Evolutionary conservation across 2,888 invertebrate genomes (phyloP), one percentile per base, ranked within the genome.

Genomic region (Andrena trimmerana): DNA sequence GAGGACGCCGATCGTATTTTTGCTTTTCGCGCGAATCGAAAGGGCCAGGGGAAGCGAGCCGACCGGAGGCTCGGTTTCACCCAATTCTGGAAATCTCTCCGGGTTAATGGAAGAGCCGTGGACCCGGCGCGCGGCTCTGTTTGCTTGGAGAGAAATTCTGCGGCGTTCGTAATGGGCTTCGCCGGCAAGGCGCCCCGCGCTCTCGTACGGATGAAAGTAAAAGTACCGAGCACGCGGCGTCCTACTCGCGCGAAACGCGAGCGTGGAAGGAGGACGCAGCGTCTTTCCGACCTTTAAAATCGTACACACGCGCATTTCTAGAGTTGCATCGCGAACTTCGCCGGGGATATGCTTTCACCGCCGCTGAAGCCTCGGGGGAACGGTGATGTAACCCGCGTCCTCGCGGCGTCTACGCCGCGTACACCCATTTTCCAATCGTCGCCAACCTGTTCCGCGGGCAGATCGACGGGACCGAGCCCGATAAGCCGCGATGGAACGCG

Each of bases 231-330:
- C 33, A 8, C 42, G 42, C 42, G 42, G 16, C 24, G 10, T 16
- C 13, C 4, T 4, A 6, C 24, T 7, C 72, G 73, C 73, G 60
- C 54, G 69, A 54, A 75, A 79, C 54, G 76, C 69, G 76, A 69
- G n/a, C 75, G 57, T 60, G 48, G 52, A 76, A 65, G 24, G 79
- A 57, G 52, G 68, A 75, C 78, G 52, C 36, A n/a, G 65, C 68
- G 60, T 50, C 60, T 73, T 70, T 60, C 69, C 73, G 73, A 81
- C 73, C 68, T 74, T 79, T 82, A 70, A 79, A 79, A 70, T 78
- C 57, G 71, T 67, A 71, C 65, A 57, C 42, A 71, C 74, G 62
- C 68, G 66, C 70, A 57, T 57, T 78, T 66, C 69, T 66, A 66
- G 36, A 81, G 69, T 65, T 31, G 73, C 70, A 50, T 70, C 59